Evolutionary conservation across 1,140 invertebrate species (phyloP).

Genomic region (Euura saliciscinereae): DNA sequence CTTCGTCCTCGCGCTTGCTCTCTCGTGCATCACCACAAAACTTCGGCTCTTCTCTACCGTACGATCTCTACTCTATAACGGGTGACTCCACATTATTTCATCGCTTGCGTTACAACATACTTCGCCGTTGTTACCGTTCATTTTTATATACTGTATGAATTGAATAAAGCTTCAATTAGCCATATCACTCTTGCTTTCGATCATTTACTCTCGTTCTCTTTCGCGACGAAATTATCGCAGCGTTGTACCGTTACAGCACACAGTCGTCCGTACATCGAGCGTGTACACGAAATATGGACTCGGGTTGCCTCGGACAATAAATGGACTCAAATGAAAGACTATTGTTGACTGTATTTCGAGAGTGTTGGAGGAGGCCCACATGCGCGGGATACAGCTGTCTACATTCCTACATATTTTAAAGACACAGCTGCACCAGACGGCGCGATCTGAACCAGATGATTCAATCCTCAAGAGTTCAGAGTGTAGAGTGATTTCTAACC

Average conservation of each 20-base stretch:
- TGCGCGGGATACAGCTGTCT: background rate
- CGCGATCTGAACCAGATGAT: background rate
- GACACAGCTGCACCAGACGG: background rate
- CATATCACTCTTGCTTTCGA: conserved; percentile 1
- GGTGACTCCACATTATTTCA: background rate
- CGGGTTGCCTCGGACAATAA: no score
- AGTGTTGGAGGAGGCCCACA: background rate
- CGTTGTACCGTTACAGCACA: background rate
- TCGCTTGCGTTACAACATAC: no score
- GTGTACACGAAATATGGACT: background rate
- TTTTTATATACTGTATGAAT: no score
- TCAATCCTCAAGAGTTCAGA: background rate
- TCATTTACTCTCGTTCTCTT: background rate
- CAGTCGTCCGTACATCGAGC: background rate
- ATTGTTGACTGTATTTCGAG: background rate
- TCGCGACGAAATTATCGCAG: background rate
- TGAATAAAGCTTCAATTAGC: background rate
- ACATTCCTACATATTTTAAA: conserved; percentile 1
- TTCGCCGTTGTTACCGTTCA: no score
- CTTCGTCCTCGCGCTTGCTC: conserved; percentile 43
- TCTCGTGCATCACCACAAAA: conserved; percentile 24
- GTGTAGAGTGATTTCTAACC: no score
- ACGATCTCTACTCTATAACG: background rate
- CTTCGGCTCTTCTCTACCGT: background rate
- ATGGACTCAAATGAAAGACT: background rate